These are phyloP conservation scores for Tolypeutes matacus DNA, from an alignment of 2,797 vertebrate genomes.

Conservation along the genomic window DNA sequence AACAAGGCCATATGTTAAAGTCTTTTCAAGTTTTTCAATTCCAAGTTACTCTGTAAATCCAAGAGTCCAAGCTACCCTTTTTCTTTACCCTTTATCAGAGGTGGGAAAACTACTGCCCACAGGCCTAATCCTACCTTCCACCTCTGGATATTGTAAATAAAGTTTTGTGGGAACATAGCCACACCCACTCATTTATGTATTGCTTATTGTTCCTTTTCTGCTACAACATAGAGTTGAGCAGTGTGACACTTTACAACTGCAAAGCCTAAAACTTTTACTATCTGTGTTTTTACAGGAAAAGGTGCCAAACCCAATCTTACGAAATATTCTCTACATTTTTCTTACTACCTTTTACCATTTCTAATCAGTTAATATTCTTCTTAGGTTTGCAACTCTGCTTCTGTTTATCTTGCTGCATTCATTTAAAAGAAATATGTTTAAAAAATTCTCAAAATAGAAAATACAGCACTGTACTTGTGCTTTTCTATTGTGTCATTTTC, in stretches of 20 bases:
- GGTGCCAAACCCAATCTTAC: not conserved
- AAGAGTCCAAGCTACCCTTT: not conserved
- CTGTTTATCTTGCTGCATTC: not conserved
- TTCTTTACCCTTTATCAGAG: not conserved
- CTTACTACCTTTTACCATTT: not conserved
- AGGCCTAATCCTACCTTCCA: not conserved
- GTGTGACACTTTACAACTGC: too few species aligned
- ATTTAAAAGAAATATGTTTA: not conserved
- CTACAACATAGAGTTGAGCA: not conserved
- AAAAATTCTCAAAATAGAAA: not conserved
- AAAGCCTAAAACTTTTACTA: not conserved
- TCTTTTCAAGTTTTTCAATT: not conserved
- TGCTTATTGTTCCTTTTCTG: not conserved
- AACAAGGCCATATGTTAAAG: not conserved
- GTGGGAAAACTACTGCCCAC: not conserved
- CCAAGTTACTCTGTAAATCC: not conserved
- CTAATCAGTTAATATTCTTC: not conserved
- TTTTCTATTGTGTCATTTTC: not conserved
- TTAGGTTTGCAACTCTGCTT: too few species aligned
- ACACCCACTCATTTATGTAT: not conserved
- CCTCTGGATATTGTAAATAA: not conserved
- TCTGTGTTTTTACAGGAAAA: not conserved
- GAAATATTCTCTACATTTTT: not conserved
- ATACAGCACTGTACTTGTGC: not conserved
- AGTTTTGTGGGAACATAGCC: not conserved